Evolutionary conservation across 2,797 vertebrate species (phyloP).

Genomic region (Aplochiton taeniatus): DNA sequence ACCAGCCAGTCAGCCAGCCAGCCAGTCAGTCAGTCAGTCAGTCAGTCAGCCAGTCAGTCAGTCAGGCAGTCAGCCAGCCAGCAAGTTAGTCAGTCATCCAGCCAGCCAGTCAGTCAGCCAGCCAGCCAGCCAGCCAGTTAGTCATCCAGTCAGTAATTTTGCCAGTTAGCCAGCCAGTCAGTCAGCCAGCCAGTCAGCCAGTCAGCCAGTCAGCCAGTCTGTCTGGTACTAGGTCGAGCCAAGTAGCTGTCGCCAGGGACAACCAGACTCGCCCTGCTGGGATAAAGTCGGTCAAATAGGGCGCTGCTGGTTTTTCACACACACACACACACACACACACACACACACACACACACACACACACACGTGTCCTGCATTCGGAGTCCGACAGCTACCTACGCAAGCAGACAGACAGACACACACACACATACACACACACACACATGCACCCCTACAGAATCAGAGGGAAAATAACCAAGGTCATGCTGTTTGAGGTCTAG

Average conservation of each 20-base stretch:
- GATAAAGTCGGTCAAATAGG: conserved; percentile 19
- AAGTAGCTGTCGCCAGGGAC: conserved; percentile 16
- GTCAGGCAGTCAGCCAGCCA: too few species aligned
- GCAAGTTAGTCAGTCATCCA: neutral
- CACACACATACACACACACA: neutral
- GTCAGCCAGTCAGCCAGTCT: conserved; percentile 13
- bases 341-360: too few species aligned
- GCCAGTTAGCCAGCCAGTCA: conserved; percentile 4
- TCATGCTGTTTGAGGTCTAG: conserved; percentile 53
- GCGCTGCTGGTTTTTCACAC: conserved; percentile 1
- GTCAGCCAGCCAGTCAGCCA: too few species aligned
- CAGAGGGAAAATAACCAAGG: conserved; percentile 51
- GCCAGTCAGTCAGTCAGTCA: neutral
- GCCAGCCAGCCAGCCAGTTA: too few species aligned
- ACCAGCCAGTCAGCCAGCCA: too few species aligned
- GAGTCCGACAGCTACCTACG: conserved; percentile 23
- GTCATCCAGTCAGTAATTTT: neutral
- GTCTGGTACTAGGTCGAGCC: neutral
- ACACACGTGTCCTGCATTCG: neutral
- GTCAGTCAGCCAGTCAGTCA: conserved; percentile 20
- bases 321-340: neutral
- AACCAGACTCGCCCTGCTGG: neutral
- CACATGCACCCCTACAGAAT: conserved; percentile 21
- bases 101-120: conserved; percentile 15
- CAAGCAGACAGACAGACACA: neutral